Percentiles rank a stretch among this genome's conserved stretches.
These are phyloP conservation scores for Nephrocerus scutellatus DNA, from an alignment of 2,888 invertebrate species.

Conservation along the genomic window DNA sequence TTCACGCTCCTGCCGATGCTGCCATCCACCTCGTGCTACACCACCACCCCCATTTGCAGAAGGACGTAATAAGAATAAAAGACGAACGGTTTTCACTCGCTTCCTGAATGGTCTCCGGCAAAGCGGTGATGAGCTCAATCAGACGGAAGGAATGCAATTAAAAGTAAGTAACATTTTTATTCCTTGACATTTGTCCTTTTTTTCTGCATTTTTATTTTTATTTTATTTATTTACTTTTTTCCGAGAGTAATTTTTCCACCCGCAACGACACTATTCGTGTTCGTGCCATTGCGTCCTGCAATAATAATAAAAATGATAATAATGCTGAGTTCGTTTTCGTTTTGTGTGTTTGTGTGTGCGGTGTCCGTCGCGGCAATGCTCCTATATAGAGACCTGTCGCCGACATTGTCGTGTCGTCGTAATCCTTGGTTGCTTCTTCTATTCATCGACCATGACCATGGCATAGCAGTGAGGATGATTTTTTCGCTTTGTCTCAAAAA, in stretches of 20 bases:
- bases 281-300: too few species aligned
- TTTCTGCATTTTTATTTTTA: too few species aligned
- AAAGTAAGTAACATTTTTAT: slow-evolving; percentile 37
- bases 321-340: too few species aligned
- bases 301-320: too few species aligned
- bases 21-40: slow-evolving; percentile 4
- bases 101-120: slow-evolving; percentile 45
- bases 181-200: background rate
- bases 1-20: slow-evolving; percentile 8
- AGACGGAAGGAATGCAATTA: slow-evolving; percentile 46
- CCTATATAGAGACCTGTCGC: too few species aligned
- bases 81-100: slow-evolving; percentile 45
- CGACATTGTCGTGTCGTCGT: too few species aligned
- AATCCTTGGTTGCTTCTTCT: too few species aligned
- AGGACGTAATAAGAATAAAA: slow-evolving; percentile 45
- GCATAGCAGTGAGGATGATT: too few species aligned
- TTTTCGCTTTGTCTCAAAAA: slow-evolving; percentile 21
- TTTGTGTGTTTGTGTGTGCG: slow-evolving; percentile 2
- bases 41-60: slow-evolving; percentile 28
- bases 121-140: slow-evolving; percentile 44
- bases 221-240: too few species aligned
- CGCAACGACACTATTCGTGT: too few species aligned
- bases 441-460: too few species aligned
- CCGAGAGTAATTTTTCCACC: too few species aligned
- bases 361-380: slow-evolving; percentile 7